A percentile compares a stretch with the other conserved stretches of the same genome.
Evolutionary conservation across 1,140 invertebrate genomes (phyloP).

Genomic region (Trinorchestia longiramus): DNA sequence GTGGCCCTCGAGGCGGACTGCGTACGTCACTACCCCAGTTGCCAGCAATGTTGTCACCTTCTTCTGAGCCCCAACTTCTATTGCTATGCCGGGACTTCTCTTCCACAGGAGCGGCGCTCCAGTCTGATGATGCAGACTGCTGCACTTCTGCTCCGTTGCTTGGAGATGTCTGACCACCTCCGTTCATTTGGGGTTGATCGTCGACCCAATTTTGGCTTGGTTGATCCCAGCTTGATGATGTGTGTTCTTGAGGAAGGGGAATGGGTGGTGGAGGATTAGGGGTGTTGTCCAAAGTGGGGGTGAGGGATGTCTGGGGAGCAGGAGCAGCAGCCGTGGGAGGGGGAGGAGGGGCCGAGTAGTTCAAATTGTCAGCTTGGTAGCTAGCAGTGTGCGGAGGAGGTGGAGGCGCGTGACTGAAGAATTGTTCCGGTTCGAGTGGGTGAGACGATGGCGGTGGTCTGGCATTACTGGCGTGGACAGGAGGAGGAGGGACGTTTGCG

Average conservation of each 20-base stretch:
- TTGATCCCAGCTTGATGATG: constrained; percentile 34
- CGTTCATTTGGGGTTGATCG: constrained; percentile 30
- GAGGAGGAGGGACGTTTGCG: constrained; percentile 44
- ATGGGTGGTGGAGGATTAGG: constrained; percentile 38
- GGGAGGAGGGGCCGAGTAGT: neutral
- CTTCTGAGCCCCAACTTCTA: constrained; percentile 41
- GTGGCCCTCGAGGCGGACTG: neutral
- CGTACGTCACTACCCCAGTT: constrained; percentile 36
- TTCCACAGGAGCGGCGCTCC: constrained; percentile 39
- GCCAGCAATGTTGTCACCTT: neutral
- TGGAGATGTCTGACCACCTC: neutral
- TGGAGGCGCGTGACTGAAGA: constrained; percentile 28
- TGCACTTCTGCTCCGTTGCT: neutral
- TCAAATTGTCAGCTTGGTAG: neutral
- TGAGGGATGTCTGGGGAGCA: neutral
- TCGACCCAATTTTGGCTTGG: constrained; percentile 18
- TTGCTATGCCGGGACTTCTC: constrained; percentile 5
- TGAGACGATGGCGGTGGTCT: neutral
- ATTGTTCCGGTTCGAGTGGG: constrained; percentile 6
- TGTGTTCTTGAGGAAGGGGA: constrained; percentile 40
- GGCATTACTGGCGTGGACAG: constrained; percentile 16
- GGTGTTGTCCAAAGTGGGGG: constrained; percentile 31
- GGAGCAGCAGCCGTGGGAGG: neutral
- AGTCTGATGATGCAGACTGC: neutral
- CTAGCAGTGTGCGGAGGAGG: neutral